Percentiles rank a stretch among this genome's conserved stretches.
Conservation (phyloP, 2,113 vertebrate genomes). For the Thymallus thymallus region DNA sequence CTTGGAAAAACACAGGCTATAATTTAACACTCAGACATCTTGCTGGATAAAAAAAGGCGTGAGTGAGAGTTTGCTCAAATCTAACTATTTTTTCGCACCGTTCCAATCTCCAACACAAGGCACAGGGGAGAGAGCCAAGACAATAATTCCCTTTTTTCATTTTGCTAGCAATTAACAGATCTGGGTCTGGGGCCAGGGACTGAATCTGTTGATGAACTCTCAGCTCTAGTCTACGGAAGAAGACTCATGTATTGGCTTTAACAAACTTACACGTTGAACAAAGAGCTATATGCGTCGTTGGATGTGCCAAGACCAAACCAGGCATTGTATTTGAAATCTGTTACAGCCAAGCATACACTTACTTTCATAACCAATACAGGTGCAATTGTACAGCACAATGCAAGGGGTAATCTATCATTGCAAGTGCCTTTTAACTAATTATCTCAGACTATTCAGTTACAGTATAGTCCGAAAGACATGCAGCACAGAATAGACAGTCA, state of each 20-base stretch:
- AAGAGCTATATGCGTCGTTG: not conserved
- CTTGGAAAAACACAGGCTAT: slow-evolving; percentile 53
- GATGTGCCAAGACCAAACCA: not conserved
- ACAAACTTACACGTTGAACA: not conserved
- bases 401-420: not conserved
- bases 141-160: slow-evolving; percentile 9
- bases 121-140: not conserved
- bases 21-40: slow-evolving; percentile 52
- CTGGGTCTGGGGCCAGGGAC: not conserved
- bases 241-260: not conserved
- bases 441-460: not conserved
- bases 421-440: not conserved
- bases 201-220: slow-evolving; percentile 7
- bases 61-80: not conserved
- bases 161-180: slow-evolving; percentile 1
- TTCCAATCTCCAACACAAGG: not conserved
- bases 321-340: not conserved
- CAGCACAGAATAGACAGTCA: not conserved
- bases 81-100: not conserved
- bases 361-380: slow-evolving; percentile 2
- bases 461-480: slow-evolving; percentile 3
- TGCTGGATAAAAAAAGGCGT: not conserved
- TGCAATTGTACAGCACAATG: not conserved
- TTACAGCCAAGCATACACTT: not conserved
- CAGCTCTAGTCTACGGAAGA: not conserved